Base-by-base conservation (phyloP, 2,113 vertebrate genomes). In the Suricata suricatta region DNA sequence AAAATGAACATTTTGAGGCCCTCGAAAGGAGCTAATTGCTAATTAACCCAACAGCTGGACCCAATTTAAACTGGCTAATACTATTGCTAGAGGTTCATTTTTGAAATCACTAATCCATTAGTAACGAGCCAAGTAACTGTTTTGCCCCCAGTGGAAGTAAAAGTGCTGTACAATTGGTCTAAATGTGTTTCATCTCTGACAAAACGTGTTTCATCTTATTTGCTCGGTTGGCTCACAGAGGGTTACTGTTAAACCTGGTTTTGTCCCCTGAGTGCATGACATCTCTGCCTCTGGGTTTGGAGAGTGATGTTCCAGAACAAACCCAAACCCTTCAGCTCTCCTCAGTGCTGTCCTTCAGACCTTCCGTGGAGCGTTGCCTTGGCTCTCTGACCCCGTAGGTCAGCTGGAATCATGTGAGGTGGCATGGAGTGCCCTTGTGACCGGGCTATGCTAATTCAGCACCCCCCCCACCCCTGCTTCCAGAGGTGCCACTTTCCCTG, bases 341-440 rank as follows among this genome's bases (percentile, higher is more conserved):
- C 74, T 50, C 15, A 7, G 12, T 14, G 27, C 21, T 90, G 80
- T 17, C 11, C 79, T 29, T 54, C 2, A 81, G 19, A 60, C 38
- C 31, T 88, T 54, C 44, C 23, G 1, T 5, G 3, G 19, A 31
- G 38, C 35, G 0, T 17, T 21, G 19, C 2, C 35, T 41, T 72
- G 86, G 41, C 13, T 47, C 54, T 77, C 25, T 0, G n/a, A 63
- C n/a, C 69, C 60, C 23, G 1, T 35, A 98, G 99, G 99, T 98
- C 98, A 97, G 80, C 74, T 81, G 92, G 90, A 27, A 96, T 98
- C 98, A 98, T 87, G 82, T 95, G 98, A 87, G 57, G 71, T 63
- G 86, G 84, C 97, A 86, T 87, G 63, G 81, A 88, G 96, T 98
- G 98, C 96, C 98, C 98, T 96, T 88, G 54, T 50, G 92, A 74